Conservation (phyloP, 1,140 invertebrate species). For the Saxidomus purpurata region DNA sequence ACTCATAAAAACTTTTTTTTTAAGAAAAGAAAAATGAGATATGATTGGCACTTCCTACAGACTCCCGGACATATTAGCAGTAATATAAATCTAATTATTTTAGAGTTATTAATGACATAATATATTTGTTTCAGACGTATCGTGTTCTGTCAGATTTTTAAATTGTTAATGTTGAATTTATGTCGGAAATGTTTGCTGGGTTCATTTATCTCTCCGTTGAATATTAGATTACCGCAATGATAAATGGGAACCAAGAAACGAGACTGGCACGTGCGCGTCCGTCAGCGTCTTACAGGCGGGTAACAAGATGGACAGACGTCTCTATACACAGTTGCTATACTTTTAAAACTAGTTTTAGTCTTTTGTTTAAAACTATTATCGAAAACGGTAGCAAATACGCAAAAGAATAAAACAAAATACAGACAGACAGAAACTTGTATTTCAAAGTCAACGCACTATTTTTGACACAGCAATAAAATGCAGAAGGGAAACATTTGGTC, state of each 20-base stretch:
- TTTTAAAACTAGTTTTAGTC: background rate
- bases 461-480: no score
- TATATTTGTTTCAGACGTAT: slow-evolving; percentile 48
- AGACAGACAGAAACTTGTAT: no score
- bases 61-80: slow-evolving; percentile 25
- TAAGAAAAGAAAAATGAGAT: slow-evolving; percentile 23
- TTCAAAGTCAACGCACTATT: no score
- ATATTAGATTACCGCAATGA: slow-evolving; percentile 62
- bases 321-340: background rate
- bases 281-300: slow-evolving; percentile 24
- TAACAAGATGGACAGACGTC: background rate
- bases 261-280: slow-evolving; percentile 53
- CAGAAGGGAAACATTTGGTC: no score
- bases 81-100: slow-evolving; percentile 59
- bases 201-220: slow-evolving; percentile 58
- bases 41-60: slow-evolving; percentile 29
- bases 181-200: slow-evolving; percentile 53
- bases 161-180: slow-evolving; percentile 61
- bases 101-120: slow-evolving; percentile 55
- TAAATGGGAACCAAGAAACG: slow-evolving; percentile 43
- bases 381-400: background rate
- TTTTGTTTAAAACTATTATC: background rate
- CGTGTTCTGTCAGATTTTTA: slow-evolving; percentile 54
- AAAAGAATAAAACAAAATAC: background rate
- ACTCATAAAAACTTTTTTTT: background rate